These are phyloP conservation scores for Automeris io DNA, from an alignment of 2,888 invertebrate species.

Conservation along the genomic window DNA sequence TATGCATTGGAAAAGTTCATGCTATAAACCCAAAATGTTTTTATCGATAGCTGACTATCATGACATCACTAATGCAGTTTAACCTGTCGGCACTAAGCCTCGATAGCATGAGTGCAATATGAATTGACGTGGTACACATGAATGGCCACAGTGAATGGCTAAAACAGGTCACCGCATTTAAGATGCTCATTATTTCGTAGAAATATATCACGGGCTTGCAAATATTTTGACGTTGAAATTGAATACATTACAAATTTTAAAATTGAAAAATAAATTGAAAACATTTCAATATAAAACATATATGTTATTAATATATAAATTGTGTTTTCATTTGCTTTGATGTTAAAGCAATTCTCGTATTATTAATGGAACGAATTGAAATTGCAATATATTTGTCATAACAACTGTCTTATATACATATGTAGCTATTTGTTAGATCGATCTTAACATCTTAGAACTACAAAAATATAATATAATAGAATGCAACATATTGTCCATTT, in stretches of 20 bases:
- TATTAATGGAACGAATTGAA: neutral
- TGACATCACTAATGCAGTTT: neutral
- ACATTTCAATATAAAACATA: neutral
- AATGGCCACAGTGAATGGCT: constrained; percentile 17
- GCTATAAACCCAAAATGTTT: too few species aligned
- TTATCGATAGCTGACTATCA: neutral
- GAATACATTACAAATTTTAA: too few species aligned
- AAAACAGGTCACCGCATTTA: constrained; percentile 11
- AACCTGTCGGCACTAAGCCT: constrained; percentile 20
- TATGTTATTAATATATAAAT: neutral
- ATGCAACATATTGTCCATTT: too few species aligned
- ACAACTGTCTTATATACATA: too few species aligned
- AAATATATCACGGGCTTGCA: neutral
- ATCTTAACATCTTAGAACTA: too few species aligned
- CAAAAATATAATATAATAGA: too few species aligned
- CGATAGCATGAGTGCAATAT: constrained; percentile 22
- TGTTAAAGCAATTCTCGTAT: too few species aligned
- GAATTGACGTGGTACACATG: constrained; percentile 26
- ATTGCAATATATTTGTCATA: too few species aligned
- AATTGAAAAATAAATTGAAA: too few species aligned
- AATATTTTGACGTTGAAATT: neutral
- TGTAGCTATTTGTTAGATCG: too few species aligned
- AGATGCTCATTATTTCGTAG: neutral
- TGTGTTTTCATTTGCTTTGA: neutral
- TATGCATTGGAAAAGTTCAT: too few species aligned